Conservation (phyloP, 2,888 invertebrate genomes). For the Drosophila anomalata region DNA sequence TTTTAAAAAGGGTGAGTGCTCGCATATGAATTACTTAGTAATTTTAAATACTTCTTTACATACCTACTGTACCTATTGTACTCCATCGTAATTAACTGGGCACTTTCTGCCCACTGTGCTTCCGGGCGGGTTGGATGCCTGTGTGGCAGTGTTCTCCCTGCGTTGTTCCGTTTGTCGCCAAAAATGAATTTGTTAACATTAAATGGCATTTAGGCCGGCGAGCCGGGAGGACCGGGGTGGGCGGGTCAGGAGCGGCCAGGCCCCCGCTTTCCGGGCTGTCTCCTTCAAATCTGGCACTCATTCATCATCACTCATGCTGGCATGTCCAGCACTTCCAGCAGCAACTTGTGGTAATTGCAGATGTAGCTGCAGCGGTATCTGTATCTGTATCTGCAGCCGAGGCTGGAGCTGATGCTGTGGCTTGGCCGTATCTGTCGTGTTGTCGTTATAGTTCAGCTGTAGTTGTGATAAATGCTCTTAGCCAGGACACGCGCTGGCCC, state of each 20-base stretch:
- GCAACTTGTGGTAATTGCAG: constrained; percentile 22
- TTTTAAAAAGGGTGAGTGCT: no score
- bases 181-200: constrained; percentile 73
- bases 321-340: constrained; percentile 12
- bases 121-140: not conserved
- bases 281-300: constrained; percentile 22
- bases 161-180: constrained; percentile 60
- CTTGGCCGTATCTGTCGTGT: not conserved
- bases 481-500: constrained; percentile 53
- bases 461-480: constrained; percentile 62
- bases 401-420: not conserved
- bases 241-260: not conserved
- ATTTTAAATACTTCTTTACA: no score
- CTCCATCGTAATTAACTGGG: no score
- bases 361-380: constrained; percentile 21
- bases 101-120: constrained; percentile 12
- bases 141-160: constrained; percentile 34
- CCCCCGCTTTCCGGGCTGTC: not conserved
- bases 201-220: constrained; percentile 55
- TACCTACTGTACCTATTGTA: no score
- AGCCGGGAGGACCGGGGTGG: not conserved
- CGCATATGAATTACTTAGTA: no score
- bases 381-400: not conserved
- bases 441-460: constrained; percentile 13
- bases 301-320: constrained; percentile 48